Percentiles rank a stretch among this genome's conserved stretches.
phyloP scores from a whole-genome alignment of 2,888 invertebrate genomes.

The Leptarthrus brevirostris region DNA sequence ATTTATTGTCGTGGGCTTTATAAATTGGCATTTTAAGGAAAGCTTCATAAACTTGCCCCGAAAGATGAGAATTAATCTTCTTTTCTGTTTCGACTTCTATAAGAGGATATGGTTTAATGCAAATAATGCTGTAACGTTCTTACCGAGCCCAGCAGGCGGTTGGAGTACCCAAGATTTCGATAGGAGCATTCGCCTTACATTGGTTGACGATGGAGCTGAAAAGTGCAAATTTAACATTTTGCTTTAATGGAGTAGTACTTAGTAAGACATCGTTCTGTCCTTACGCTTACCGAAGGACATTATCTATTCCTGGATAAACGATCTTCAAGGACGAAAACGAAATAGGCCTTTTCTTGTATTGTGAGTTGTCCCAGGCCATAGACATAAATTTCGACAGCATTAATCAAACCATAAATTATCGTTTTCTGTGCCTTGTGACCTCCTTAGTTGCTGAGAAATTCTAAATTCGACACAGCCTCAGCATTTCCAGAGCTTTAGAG shows the following conservation, averaged over 20 bases:
- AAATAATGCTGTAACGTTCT: no score
- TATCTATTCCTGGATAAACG: neutral
- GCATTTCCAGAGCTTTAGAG: neutral
- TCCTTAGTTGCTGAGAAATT: slow-evolving; percentile 3
- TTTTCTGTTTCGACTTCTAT: neutral
- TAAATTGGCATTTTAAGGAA: neutral
- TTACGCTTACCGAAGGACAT: neutral
- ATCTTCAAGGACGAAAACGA: slow-evolving; percentile 4
- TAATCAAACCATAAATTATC: slow-evolving; percentile 20
- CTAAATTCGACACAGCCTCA: slow-evolving; percentile 3
- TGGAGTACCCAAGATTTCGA: neutral
- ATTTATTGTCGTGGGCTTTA: neutral
- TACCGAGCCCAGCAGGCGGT: neutral
- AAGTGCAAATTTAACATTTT: neutral
- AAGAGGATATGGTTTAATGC: no score
- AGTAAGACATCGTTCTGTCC: neutral
- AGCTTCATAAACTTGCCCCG: slow-evolving; percentile 5
- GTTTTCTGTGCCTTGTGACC: neutral
- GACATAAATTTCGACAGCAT: slow-evolving; percentile 16
- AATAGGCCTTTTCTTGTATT: neutral
- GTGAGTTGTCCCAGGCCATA: slow-evolving; percentile 1
- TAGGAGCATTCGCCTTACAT: neutral
- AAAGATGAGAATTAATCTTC: neutral
- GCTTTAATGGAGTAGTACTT: neutral
- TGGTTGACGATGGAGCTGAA: no score